Evolutionary conservation across 2,888 invertebrate genomes (phyloP).

Genomic region (Margaritifera margaritifera): DNA sequence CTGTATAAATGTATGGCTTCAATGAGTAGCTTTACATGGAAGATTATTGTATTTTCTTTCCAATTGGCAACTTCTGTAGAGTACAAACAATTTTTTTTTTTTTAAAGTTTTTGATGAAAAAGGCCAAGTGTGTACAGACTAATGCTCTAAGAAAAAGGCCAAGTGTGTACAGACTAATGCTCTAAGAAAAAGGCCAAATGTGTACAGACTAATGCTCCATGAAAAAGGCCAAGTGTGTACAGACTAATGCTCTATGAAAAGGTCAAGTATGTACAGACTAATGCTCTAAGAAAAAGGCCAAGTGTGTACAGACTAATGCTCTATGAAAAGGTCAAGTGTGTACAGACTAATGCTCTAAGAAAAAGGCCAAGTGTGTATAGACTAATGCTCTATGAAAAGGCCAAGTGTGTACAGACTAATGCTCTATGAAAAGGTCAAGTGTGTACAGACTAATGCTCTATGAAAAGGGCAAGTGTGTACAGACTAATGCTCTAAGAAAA

Average conservation of each 20-base stretch:
- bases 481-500: too few relatives aligned
- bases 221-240: neutral
- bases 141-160: neutral
- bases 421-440: neutral
- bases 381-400: constrained; percentile 1
- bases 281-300: neutral
- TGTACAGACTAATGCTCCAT: constrained; percentile 1
- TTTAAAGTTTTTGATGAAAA: too few relatives aligned
- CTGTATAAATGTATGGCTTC: too few relatives aligned
- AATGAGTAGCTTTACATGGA: too few relatives aligned
- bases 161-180: neutral
- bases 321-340: neutral
- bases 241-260: too few relatives aligned
- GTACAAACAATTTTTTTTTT: too few relatives aligned
- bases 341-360: too few relatives aligned
- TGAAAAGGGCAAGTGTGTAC: neutral
- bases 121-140: neutral
- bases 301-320: neutral
- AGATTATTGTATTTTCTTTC: neutral
- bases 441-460: constrained; percentile 1
- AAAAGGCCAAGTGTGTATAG: neutral
- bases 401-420: neutral
- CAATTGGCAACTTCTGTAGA: too few relatives aligned
- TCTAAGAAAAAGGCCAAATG: neutral
- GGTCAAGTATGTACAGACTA: neutral